phyloP scores from a whole-genome alignment of 2,797 vertebrate species.

The Anisognathus igniventris region DNA sequence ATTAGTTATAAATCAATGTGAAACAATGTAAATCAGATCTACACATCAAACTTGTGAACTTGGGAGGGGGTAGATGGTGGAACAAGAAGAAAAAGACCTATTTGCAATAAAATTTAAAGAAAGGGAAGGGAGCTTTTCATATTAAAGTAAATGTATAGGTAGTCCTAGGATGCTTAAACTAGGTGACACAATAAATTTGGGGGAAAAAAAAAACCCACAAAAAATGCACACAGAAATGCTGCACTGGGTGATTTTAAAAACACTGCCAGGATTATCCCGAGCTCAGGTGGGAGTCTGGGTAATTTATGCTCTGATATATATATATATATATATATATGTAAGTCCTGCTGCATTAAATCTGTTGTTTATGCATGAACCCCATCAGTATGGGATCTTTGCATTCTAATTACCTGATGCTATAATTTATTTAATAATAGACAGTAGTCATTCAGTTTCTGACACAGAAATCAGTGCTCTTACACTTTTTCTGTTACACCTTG shows the following conservation, averaged over 20 bases:
- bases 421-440: background rate
- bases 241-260: background rate
- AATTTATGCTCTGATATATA: background rate
- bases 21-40: background rate
- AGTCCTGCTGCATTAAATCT: background rate
- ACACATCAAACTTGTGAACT: background rate
- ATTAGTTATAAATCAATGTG: background rate
- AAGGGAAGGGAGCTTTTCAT: background rate
- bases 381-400: background rate
- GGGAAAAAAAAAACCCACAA: fast-evolving
- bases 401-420: background rate
- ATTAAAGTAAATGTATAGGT: background rate
- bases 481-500: background rate
- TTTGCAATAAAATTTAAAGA: background rate
- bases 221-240: background rate
- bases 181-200: background rate
- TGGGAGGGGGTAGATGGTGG: too few species aligned
- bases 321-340: background rate
- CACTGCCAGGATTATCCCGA: background rate
- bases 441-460: background rate
- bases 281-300: background rate
- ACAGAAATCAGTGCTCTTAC: background rate
- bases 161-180: background rate
- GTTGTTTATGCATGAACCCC: background rate
- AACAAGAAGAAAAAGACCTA: background rate